Base-by-base conservation (phyloP, 2,888 invertebrate species). In the Anoplius nigerrimus region DNA sequence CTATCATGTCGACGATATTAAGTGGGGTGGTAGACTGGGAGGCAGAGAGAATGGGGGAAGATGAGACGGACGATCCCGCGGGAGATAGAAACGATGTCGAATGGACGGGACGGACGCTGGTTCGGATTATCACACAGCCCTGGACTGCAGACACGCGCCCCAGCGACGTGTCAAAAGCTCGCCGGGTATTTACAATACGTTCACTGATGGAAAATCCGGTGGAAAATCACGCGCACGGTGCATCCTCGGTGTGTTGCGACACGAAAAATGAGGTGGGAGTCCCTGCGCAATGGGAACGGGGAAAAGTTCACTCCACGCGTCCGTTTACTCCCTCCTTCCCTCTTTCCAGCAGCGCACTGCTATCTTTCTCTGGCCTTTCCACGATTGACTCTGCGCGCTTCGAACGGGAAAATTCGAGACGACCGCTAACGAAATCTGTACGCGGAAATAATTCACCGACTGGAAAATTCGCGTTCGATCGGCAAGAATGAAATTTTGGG, bases 1-100 rank as follows among this genome's bases (percentile, higher is more conserved):
- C 34, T 34, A 13, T 8, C 34, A 34, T 34, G 11, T 34, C 34
- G 34, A 6, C 34, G 90, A 90, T 48, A 57, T 45, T 61, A 64
- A 60, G 55, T 62, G 62, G 34, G 66, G 62, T 53, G 66, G 54
- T 63, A 34, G 65, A 42, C 62, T 24, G 20, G 5, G 20, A n/a
- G 27, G 11, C 27, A 27, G 24, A 24, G 34, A 59, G 51, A 22
- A 48, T 27, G 67, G 52, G 53, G 45, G 66, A 62, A 55, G 56
- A 27, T 45, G 21, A 18, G 22, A 54, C n/a, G 58, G 42, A 45
- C 43, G 20, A 48, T 34, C 34, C 34, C 34, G 59, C 34, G 51
- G 5, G 60, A 43, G 59, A 24, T n/a, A 53, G 46, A 48, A 54
- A 43, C 34, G 56, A 55, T 18, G 34, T 60, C 56, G 56, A 53